Percentiles rank a stretch among this genome's conserved stretches.
Conservation (phyloP, 2,888 invertebrate genomes). For the Drosophila anomalipes region DNA sequence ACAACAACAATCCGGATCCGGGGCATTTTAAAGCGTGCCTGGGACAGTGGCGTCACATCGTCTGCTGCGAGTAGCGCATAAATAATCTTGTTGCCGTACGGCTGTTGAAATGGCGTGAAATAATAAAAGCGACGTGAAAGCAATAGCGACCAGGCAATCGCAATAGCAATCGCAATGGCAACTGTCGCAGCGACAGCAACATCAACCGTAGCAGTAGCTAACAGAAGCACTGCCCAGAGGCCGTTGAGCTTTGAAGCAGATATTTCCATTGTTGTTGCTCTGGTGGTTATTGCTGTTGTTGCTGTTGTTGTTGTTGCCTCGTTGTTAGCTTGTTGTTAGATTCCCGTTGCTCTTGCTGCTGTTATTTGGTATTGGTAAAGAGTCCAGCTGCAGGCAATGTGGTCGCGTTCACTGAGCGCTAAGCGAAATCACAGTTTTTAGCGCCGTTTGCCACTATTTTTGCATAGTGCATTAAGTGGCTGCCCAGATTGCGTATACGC, state of each 20-base stretch:
- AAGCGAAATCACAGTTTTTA: slow-evolving; percentile 56
- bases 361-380: slow-evolving; percentile 39
- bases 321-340: slow-evolving; percentile 15
- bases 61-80: slow-evolving; percentile 68
- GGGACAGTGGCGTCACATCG: slow-evolving; percentile 31
- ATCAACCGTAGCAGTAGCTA: slow-evolving; percentile 1
- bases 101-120: slow-evolving; percentile 81
- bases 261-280: slow-evolving; percentile 17
- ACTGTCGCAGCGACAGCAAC: slow-evolving; percentile 11
- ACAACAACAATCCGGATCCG: slow-evolving; percentile 28
- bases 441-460: slow-evolving; percentile 50
- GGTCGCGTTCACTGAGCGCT: slow-evolving; percentile 20
- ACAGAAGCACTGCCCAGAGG: slow-evolving; percentile 39
- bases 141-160: slow-evolving; percentile 66
- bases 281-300: slow-evolving; percentile 10
- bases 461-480: slow-evolving; percentile 59
- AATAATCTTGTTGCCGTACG: slow-evolving; percentile 80
- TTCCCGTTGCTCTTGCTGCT: slow-evolving; percentile 31
- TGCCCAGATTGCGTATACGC: slow-evolving; percentile 60
- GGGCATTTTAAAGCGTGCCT: slow-evolving; percentile 67
- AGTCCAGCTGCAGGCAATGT: slow-evolving; percentile 59
- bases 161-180: slow-evolving; percentile 26
- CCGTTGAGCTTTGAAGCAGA: slow-evolving; percentile 49
- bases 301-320: slow-evolving; percentile 15
- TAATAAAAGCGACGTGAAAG: slow-evolving; percentile 79